Conservation (phyloP, 2,113 vertebrate genomes). For the Hippolais icterina region DNA sequence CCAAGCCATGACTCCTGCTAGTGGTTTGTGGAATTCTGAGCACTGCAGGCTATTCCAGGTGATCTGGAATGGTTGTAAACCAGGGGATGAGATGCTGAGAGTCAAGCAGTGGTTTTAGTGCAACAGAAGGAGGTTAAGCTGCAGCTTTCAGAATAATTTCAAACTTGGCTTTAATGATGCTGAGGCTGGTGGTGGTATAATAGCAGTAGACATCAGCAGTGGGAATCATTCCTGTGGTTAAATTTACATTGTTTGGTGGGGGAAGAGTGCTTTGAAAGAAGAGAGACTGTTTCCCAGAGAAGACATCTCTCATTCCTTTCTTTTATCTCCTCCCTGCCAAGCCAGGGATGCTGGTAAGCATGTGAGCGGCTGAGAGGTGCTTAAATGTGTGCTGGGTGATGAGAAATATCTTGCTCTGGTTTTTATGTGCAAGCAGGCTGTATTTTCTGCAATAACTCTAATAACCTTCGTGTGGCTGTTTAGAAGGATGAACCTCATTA, state of each 20-base stretch:
- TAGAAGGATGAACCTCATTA: constrained; percentile 59
- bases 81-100: not conserved
- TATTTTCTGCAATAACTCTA: constrained; percentile 25
- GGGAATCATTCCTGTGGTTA: not conserved
- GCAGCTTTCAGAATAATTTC: not conserved
- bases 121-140: not conserved
- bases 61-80: not conserved
- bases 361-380: not conserved
- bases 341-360: not conserved
- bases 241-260: constrained; percentile 9
- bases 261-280: not conserved
- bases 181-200: not conserved
- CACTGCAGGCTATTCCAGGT: not conserved
- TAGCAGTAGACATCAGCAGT: not conserved
- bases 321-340: constrained; percentile 2
- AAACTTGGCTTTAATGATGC: not conserved
- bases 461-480: constrained; percentile 14
- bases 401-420: not conserved
- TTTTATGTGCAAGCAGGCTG: not conserved
- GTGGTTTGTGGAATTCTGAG: not conserved
- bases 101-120: not conserved
- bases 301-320: not conserved
- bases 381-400: not conserved
- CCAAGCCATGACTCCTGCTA: not conserved
- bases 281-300: not conserved